phyloP scores from a whole-genome alignment of 2,113 vertebrate species.

The Saguinus midas region DNA sequence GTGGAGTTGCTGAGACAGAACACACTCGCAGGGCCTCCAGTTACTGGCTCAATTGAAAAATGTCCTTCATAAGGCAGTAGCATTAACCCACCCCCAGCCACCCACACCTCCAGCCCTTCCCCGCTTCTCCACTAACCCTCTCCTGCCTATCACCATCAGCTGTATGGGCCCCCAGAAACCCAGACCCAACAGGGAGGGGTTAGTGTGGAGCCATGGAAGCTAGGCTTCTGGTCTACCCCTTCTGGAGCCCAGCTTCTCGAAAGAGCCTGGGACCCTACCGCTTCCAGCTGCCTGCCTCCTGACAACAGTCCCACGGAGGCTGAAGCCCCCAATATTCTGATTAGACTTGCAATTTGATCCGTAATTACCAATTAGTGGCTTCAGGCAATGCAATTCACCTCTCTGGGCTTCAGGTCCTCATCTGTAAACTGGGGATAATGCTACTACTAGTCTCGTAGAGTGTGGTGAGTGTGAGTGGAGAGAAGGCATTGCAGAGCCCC shows the following conservation, averaged over 20 bases:
- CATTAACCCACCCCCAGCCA: slow-evolving; percentile 79
- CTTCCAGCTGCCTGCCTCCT: background rate
- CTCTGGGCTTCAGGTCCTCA: background rate
- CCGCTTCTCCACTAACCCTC: background rate
- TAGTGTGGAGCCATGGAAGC: fast-evolving
- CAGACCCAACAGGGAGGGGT: background rate
- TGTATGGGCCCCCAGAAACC: background rate
- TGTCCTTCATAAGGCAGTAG: slow-evolving; percentile 87
- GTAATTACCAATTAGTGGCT: background rate
- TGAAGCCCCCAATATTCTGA: background rate
- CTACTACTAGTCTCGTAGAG: slow-evolving; percentile 18
- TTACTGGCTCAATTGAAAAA: slow-evolving; percentile 88
- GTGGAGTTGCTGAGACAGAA: slow-evolving; percentile 83
- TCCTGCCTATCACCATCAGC: background rate
- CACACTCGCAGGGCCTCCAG: slow-evolving; percentile 82
- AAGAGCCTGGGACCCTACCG: background rate
- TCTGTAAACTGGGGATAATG: background rate
- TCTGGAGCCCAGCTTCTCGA: background rate
- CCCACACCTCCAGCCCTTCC: background rate
- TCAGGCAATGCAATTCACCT: background rate
- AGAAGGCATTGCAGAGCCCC: background rate
- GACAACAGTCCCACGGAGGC: background rate
- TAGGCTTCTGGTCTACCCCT: background rate
- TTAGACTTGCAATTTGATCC: background rate
- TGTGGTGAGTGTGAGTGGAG: background rate